Percentiles rank a stretch among this genome's conserved stretches.
These are phyloP conservation scores for Polietes domitor DNA, from an alignment of 2,888 invertebrate species.

Conservation along the genomic window DNA sequence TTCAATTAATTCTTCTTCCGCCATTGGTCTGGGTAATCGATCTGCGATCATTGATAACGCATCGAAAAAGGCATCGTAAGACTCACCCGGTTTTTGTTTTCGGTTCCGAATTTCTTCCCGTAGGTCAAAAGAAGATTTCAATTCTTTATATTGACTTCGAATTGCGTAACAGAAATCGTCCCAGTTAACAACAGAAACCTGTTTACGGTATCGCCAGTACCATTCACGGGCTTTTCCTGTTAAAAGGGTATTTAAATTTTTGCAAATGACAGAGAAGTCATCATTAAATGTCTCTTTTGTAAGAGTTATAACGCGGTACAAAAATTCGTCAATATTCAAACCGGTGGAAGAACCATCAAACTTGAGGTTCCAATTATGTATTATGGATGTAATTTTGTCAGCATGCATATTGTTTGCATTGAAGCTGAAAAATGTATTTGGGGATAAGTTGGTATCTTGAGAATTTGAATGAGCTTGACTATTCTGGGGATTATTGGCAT, in stretches of 20 bases:
- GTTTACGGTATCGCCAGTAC: conserved; percentile 34
- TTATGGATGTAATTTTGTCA: conserved; percentile 31
- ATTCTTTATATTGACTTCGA: conserved; percentile 32
- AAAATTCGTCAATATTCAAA: conserved; percentile 47
- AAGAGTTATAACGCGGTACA: conserved; percentile 43
- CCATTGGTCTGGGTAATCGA: neutral
- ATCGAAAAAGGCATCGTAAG: no score
- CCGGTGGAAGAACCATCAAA: conserved; percentile 31
- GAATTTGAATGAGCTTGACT: neutral
- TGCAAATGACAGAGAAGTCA: conserved; percentile 24
- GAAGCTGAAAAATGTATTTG: neutral
- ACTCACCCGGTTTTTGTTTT: conserved; percentile 40
- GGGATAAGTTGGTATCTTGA: neutral
- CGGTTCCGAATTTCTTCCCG: no score
- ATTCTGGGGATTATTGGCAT: neutral
- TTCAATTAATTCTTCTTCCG: conserved; percentile 32
- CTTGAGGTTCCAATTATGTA: conserved; percentile 34
- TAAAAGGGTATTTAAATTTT: conserved; percentile 24
- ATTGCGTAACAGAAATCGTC: conserved; percentile 34
- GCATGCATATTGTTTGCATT: neutral
- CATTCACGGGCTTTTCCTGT: conserved; percentile 24
- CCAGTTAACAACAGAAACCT: conserved; percentile 26
- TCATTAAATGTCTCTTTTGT: conserved; percentile 30
- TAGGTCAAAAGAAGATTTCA: conserved; percentile 44
- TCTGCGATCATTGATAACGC: conserved; percentile 22